Base-by-base conservation (phyloP, 2,797 vertebrate species). In the Cetoscarus ocellatus region DNA sequence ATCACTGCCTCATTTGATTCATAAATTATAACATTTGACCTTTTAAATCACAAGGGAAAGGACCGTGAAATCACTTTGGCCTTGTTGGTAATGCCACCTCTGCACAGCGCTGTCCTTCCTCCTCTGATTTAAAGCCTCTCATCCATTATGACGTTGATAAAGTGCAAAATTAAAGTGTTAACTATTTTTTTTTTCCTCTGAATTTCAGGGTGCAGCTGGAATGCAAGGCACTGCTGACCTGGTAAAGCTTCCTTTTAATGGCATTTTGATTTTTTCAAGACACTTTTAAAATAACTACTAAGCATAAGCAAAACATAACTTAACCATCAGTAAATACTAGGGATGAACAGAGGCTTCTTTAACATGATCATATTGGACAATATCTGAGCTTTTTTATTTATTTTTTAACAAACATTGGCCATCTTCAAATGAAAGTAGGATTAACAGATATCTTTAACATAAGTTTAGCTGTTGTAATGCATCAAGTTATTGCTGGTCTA, bases 201-300 rank as follows among this genome's bases (percentile, higher is more conserved):
- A 44, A 42, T 85, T 85, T 74, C 70, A 96, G 95, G 95, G 95
- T 65, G 91, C 94, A 80, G 59, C 94, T 67, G 94, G 94, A 34
- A 89, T 93, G 83, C 84, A 82, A 1, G 94, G 92, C 64, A 88
- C 80, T 40, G 67, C 85, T 1, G 94, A 95, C 17, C 82, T 95
- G 93, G 95, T 96, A 90, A 93, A 74, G 17, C 7, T 51, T 67
- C 42, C 4, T 68, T 53, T 74, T 67, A 27, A 27, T 27, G 27
- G 27, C 27, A 27, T 27, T n/a, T n/a, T n/a, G n/a, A n/a, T n/a
- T n/a, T n/a, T n/a, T n/a, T n/a, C n/a, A n/a, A n/a, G n/a, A n/a
- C 27, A 27, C 27, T 27, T 27, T 27, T 27, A 2, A n/a, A 27
- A 27, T 27, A 27, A 27, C 27, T 27, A 2, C 27, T 27, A 27